Base-by-base conservation (phyloP, 1,140 invertebrate species). In the Metaphire vulgaris region DNA sequence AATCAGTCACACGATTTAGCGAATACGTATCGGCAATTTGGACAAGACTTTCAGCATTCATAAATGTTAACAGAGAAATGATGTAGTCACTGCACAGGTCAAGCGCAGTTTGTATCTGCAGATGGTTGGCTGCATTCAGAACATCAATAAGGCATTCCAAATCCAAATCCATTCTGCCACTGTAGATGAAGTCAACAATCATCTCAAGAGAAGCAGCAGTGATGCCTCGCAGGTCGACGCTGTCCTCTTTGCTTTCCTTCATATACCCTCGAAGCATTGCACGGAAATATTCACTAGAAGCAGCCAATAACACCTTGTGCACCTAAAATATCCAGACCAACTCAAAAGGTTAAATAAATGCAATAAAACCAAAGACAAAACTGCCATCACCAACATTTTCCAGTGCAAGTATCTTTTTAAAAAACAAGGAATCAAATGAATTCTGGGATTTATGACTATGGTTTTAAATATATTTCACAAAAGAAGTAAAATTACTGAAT, bases 101-200 rank as follows among this genome's bases (percentile, higher is more conserved):
- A 26, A 86, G 79, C 0, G 83, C 85, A 31, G 80, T 80, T 26
- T 81, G 79, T 12, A 83, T 82, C 34, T 33, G 56, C 6, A 70
- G 31, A 33, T 70, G 33, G 65, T 74, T 74, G 33, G 64, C 85
- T 12, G 85, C 83, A 79, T 86, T 83, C 75, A 86, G 82, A 12
- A 85, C 81, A 74, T 86, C 85, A 1, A 81, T 83, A 30, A 86
- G 80, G 75, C 84, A 85, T 56, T 84, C 84, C 29, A 79, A 78
- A 26, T 82, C 79, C 12, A 86, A 79, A 6, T 79, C 78, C 80
- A 86, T 81, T 72, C 84, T 82, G 16, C 94, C 94, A 82, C 93
- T 93, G 83, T 97, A 97, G 82, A 96, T 93, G 84, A 96, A 97
- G 80, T 94, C 91, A 66, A 96, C 88, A 0, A 96, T 88, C 79